Conservation (phyloP, 1,140 invertebrate genomes). For the Arctopsyche grandis region DNA sequence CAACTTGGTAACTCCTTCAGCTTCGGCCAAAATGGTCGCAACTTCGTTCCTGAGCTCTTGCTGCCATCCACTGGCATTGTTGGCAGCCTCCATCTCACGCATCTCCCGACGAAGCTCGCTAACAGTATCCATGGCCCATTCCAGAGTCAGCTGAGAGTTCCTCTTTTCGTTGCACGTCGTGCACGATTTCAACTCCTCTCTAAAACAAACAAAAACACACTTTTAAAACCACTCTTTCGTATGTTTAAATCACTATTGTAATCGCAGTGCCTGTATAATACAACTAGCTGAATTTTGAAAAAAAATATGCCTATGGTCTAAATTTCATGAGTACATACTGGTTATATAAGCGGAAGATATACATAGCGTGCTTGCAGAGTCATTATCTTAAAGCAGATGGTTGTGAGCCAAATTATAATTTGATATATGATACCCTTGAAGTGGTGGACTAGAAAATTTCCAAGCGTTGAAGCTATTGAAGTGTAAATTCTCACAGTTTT, state of each 20-base stretch:
- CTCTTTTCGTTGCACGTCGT: conserved; percentile 23
- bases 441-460: background rate
- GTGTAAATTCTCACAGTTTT: too few species aligned
- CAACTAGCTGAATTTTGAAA: background rate
- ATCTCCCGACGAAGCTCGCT: conserved; percentile 18
- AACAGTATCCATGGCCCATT: conserved; percentile 35
- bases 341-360: too few species aligned
- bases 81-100: conserved; percentile 31
- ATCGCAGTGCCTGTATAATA: background rate
- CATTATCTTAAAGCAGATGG: too few species aligned
- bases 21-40: conserved; percentile 24
- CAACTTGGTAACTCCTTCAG: conserved; percentile 33
- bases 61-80: conserved; percentile 34
- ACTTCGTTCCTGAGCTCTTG: conserved; percentile 36
- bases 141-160: conserved; percentile 31
- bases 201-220: conserved; percentile 20
- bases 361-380: too few species aligned
- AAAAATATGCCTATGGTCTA: too few species aligned
- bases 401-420: background rate
- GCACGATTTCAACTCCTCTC: conserved; percentile 26
- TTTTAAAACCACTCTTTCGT: conserved; percentile 1
- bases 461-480: too few species aligned
- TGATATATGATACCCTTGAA: background rate
- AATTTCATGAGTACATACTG: too few species aligned
- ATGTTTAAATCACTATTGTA: background rate